Percentiles rank a stretch among this genome's conserved stretches.
Evolutionary conservation across 2,888 invertebrate species (phyloP).

Genomic region (Mesochorus sp.): DNA sequence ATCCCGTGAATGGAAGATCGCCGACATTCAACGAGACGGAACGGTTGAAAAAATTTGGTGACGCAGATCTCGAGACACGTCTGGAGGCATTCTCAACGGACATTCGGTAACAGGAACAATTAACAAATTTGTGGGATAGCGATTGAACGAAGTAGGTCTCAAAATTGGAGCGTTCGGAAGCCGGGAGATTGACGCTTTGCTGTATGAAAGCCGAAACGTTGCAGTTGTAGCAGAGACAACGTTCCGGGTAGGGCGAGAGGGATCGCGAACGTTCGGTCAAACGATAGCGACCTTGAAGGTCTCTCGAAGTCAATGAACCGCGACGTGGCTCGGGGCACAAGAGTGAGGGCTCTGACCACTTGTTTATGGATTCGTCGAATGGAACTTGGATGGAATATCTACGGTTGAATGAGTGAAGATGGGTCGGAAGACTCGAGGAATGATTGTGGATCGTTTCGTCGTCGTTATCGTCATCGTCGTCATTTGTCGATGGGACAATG

Average conservation of each 20-base stretch:
- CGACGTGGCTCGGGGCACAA: conserved; percentile 8
- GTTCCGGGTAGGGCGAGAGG: conserved; percentile 67
- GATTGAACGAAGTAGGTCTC: conserved; percentile 73
- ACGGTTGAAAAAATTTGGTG: conserved; percentile 13
- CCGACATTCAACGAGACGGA: background rate
- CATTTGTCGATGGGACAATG: background rate
- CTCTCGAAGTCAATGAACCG: background rate
- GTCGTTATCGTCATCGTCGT: background rate
- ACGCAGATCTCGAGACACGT: conserved; percentile 39
- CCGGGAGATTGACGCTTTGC: conserved; percentile 73
- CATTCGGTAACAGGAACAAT: conserved; percentile 72
- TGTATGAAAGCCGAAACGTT: conserved; percentile 76
- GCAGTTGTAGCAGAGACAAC: conserved; percentile 77
- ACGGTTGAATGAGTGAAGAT: background rate
- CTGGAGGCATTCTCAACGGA: conserved; percentile 26
- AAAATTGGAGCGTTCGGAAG: conserved; percentile 75
- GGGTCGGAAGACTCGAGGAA: conserved; percentile 32
- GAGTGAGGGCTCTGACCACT: background rate
- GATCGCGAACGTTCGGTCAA: conserved; percentile 70
- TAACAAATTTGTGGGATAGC: conserved; percentile 75
- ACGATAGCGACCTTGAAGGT: background rate
- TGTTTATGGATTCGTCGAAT: background rate
- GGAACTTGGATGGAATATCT: conserved; percentile 20
- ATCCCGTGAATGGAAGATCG: background rate
- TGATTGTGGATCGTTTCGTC: background rate